Percentiles rank a stretch among this genome's conserved stretches.
Evolutionary conservation across 2,113 vertebrate species (phyloP).

Genomic region (Rhineura floridana): DNA sequence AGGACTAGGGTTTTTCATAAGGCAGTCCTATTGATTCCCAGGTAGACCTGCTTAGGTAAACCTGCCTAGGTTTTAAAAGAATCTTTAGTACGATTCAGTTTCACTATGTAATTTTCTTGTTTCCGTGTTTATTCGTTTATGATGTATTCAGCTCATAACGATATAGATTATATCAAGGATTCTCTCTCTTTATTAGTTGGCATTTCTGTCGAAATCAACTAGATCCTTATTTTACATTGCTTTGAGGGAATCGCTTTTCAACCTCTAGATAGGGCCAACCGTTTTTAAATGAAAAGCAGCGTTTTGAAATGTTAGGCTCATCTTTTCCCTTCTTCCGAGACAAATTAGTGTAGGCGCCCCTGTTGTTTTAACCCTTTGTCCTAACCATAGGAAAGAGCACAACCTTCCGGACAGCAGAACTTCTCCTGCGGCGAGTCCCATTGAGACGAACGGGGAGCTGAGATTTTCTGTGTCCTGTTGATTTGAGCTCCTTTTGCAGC

Average conservation of each 20-base stretch:
- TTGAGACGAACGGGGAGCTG: background rate
- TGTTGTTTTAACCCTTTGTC: background rate
- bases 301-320: background rate
- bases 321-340: background rate
- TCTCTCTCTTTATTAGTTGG: background rate
- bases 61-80: background rate
- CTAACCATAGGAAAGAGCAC: background rate
- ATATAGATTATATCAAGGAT: background rate
- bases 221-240: background rate
- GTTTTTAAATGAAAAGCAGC: background rate
- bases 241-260: background rate
- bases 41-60: background rate
- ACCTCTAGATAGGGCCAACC: background rate
- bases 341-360: background rate
- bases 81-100: too few relatives aligned
- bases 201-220: background rate
- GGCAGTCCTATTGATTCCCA: background rate
- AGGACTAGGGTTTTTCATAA: too few relatives aligned
- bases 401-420: background rate
- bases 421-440: background rate
- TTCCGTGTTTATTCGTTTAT: background rate
- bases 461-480: too few relatives aligned
- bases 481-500: background rate
- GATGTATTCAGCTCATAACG: background rate
- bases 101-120: background rate